Evolutionary conservation across 2,888 invertebrate species (phyloP).

Genomic region (Drosophila algonquin): DNA sequence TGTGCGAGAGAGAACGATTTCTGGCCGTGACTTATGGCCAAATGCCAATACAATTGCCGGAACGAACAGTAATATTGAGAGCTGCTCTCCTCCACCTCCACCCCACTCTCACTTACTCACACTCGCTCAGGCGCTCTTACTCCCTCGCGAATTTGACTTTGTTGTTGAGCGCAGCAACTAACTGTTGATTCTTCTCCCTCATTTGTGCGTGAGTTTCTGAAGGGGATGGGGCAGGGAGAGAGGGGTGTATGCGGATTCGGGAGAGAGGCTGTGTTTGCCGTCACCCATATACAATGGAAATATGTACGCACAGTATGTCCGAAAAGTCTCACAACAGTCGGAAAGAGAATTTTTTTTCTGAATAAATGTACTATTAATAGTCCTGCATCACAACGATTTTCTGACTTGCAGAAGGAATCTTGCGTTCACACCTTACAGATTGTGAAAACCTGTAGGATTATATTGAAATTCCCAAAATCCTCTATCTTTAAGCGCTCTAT

Average conservation of each 20-base stretch:
- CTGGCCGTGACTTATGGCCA: constrained; percentile 64
- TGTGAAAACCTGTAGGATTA: not conserved
- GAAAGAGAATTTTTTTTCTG: not conserved
- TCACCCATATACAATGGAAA: not conserved
- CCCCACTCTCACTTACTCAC: not conserved
- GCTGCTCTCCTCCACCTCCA: constrained; percentile 24
- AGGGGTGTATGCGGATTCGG: not conserved
- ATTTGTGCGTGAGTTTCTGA: constrained; percentile 18
- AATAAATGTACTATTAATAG: not conserved
- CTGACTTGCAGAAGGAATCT: no score
- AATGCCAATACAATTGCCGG: constrained; percentile 46
- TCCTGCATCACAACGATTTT: not conserved
- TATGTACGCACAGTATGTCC: not conserved
- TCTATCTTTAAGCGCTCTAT: no score
- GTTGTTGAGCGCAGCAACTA: constrained; percentile 30
- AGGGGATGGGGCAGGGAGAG: not conserved
- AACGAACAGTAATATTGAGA: constrained; percentile 31
- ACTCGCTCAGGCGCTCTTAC: not conserved
- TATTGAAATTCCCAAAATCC: not conserved
- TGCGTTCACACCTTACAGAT: no score
- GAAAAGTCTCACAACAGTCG: not conserved
- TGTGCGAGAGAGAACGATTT: constrained; percentile 46
- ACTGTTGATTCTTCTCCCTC: constrained; percentile 40
- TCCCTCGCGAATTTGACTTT: not conserved
- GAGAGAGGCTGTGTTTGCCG: not conserved